Evolutionary conservation across 2,113 vertebrate genomes (phyloP), one percentile per base, ranked within the genome.

Genomic region (Spilogale gracilis): DNA sequence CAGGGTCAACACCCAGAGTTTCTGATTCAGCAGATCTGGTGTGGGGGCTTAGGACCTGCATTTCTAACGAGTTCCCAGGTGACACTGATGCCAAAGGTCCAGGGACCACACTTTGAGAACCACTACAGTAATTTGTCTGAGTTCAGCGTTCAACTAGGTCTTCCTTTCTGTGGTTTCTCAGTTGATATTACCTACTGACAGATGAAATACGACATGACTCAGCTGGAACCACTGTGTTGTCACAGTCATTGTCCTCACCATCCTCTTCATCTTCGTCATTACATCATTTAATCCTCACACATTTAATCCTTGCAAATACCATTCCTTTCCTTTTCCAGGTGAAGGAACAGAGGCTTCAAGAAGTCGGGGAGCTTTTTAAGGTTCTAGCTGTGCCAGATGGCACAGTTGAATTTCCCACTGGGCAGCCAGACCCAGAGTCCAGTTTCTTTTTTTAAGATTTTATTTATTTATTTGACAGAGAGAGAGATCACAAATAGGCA

Each of bases 131-230:
- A 32, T 73, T 80, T 58, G 13, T 61, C 74, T 18, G 4, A 60
- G 27, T 56, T 71, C 56, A 17, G 13, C 8, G 43, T n/a, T 82
- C 23, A 30, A 0, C 12, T 32, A 48, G 43, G n/a, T 32, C 52
- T 71, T 85, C 71, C 54, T 61, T 32, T 20, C 76, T n/a, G 0
- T 45, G 67, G 25, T 58, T 78, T 71, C 91, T 58, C 43, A 16
- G 43, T 14, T 16, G 43, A 23, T 17, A 60, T 5, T 43, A 27
- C 50, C n/a, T 25, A 1, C 69, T n/a, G 50, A 80, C n/a, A 25
- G 9, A 45, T 23, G 67, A 58, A 25, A 60, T 9, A 1, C n/a
- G 48, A 0, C 1, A 6, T 2, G 5, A 25, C 4, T 0, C 9
- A 92, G 94, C 18, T 6, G 48, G 5, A 18, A 71, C 16, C 10